Conservation (phyloP, 2,888 invertebrate genomes). For the Agonopterix subpropinquella region DNA sequence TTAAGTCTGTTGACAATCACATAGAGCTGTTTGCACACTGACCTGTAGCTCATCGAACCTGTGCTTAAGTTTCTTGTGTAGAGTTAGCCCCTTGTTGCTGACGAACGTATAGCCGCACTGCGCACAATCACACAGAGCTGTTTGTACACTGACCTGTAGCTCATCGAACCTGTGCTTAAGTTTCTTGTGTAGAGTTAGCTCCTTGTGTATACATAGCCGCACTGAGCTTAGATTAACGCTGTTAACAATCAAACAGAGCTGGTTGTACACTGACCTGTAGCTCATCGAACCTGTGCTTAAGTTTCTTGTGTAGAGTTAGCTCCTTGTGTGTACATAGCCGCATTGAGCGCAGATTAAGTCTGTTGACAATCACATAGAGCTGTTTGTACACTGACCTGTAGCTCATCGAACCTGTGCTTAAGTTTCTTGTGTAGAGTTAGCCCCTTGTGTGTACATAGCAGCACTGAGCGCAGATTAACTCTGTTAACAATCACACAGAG, state of each 20-base stretch:
- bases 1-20: slow-evolving; percentile 13
- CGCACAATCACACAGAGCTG: slow-evolving; percentile 8
- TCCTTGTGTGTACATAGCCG: slow-evolving; percentile 22
- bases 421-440: slow-evolving; percentile 22
- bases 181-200: slow-evolving; percentile 22
- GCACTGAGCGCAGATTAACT: slow-evolving; percentile 23
- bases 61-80: slow-evolving; percentile 23
- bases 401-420: slow-evolving; percentile 17
- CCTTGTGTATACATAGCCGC: slow-evolving; percentile 22
- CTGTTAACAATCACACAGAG: slow-evolving; percentile 5
- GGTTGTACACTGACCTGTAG: neutral
- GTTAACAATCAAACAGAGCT: slow-evolving; percentile 1
- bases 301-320: slow-evolving; percentile 21
- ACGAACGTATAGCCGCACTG: slow-evolving; percentile 26
- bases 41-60: slow-evolving; percentile 12
- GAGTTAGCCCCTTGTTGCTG: slow-evolving; percentile 21
- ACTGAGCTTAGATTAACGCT: slow-evolving; percentile 22
- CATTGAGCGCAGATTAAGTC: slow-evolving; percentile 24
- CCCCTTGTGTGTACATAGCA: slow-evolving; percentile 21
- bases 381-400: neutral
- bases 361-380: slow-evolving; percentile 1
- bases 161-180: slow-evolving; percentile 18
- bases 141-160: neutral
- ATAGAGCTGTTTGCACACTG: neutral
- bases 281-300: slow-evolving; percentile 18